A percentile compares a stretch with the other conserved stretches of the same genome.
Conservation (phyloP, 2,888 invertebrate species). For the Idaea dimidiata region DNA sequence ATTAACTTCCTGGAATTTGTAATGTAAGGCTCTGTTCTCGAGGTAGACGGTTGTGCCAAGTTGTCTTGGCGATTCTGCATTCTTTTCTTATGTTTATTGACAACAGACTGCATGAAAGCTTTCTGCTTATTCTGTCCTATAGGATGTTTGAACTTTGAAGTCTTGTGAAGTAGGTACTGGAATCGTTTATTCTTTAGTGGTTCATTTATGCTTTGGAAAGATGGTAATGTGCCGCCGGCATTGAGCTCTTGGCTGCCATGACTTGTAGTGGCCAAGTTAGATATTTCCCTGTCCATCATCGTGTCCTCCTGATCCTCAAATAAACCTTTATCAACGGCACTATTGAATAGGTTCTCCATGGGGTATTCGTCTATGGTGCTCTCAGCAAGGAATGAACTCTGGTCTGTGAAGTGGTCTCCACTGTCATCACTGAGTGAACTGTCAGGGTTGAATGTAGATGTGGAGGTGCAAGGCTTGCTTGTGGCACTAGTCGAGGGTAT, state of each 20-base stretch:
- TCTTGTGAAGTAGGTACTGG: slow-evolving; percentile 75
- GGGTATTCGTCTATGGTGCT: slow-evolving; percentile 76
- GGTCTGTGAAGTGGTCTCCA: slow-evolving; percentile 70
- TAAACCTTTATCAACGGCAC: slow-evolving; percentile 73
- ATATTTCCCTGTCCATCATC: slow-evolving; percentile 75
- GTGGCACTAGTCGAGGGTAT: slow-evolving; percentile 59
- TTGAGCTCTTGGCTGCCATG: slow-evolving; percentile 66
- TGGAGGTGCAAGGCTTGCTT: slow-evolving; percentile 52
- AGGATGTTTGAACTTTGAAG: slow-evolving; percentile 75
- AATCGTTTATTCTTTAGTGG: slow-evolving; percentile 75
- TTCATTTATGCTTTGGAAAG: slow-evolving; percentile 73
- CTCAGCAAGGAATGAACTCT: slow-evolving; percentile 73
- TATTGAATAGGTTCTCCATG: slow-evolving; percentile 76
- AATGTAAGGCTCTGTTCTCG: slow-evolving; percentile 64
- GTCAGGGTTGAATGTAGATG: slow-evolving; percentile 61
- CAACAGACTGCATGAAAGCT: slow-evolving; percentile 75
- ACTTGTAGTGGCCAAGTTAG: slow-evolving; percentile 73
- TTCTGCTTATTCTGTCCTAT: slow-evolving; percentile 75
- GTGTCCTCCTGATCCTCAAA: slow-evolving; percentile 73
- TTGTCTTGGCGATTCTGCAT: slow-evolving; percentile 64
- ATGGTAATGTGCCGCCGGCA: slow-evolving; percentile 62
- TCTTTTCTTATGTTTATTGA: slow-evolving; percentile 75
- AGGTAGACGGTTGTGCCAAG: slow-evolving; percentile 66
- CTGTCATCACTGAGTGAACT: slow-evolving; percentile 73
- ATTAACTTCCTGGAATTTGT: slow-evolving; percentile 62